Evolutionary conservation across 2,797 vertebrate species (phyloP).

Genomic region (Lophotriccus pileatus): DNA sequence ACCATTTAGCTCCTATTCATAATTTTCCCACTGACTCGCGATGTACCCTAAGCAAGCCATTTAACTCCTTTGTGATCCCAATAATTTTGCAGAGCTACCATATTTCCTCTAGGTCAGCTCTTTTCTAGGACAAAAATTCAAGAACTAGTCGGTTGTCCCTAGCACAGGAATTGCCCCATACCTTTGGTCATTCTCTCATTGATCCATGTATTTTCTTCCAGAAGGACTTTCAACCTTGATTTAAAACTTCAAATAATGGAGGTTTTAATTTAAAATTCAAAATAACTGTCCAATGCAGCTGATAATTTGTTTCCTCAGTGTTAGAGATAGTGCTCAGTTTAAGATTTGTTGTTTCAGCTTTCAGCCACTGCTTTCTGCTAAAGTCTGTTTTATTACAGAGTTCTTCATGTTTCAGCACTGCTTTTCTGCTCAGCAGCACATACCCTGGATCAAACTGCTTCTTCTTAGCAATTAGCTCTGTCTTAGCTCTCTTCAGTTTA

Average conservation of each 20-base stretch:
- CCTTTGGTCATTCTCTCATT: neutral
- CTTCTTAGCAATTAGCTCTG: neutral
- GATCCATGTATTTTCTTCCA: neutral
- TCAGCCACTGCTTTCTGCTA: neutral
- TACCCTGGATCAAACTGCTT: neutral
- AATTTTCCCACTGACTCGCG: neutral
- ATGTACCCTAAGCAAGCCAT: neutral
- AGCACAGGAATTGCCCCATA: neutral
- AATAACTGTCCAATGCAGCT: neutral
- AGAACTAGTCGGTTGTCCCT: neutral
- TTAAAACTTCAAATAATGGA: neutral
- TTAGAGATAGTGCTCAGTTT: neutral
- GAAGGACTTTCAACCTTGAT: neutral
- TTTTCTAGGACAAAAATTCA: neutral
- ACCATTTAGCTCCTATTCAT: neutral
- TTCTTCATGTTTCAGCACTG: neutral
- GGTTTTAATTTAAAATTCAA: neutral
- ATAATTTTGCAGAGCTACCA: neutral
- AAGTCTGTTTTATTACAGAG: neutral
- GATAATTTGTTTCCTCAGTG: neutral
- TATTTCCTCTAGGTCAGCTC: neutral
- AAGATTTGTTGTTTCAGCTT: neutral
- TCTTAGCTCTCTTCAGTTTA: neutral
- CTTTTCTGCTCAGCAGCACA: neutral
- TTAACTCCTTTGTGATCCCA: neutral